Percentiles rank a stretch among this genome's conserved stretches.
phyloP scores from a whole-genome alignment of 2,113 vertebrate genomes.

The Callospermophilus lateralis region DNA sequence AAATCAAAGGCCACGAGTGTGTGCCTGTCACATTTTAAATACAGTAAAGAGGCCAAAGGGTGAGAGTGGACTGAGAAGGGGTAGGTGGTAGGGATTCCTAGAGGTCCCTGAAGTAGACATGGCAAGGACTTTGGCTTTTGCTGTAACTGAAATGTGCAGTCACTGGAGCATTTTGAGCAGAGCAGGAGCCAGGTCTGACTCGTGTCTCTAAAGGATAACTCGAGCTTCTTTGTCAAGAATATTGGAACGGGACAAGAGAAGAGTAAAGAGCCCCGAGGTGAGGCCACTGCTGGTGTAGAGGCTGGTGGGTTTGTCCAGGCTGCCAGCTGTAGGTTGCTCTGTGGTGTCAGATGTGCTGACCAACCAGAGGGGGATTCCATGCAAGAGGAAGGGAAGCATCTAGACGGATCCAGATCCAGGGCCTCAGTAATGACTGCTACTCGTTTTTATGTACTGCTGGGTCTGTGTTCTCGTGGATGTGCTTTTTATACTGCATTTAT shows the following conservation, averaged over 20 bases:
- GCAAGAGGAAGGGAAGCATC: background rate
- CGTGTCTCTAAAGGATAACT: background rate
- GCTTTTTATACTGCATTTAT: background rate
- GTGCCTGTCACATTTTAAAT: background rate
- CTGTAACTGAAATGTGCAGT: background rate
- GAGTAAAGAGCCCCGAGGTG: accelerated
- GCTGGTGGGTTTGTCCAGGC: background rate
- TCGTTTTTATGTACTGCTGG: background rate
- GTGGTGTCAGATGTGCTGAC: too few relatives aligned
- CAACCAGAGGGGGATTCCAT: background rate
- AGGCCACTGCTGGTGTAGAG: accelerated
- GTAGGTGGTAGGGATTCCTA: background rate
- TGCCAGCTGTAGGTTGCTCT: background rate
- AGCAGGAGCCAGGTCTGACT: background rate
- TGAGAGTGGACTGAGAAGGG: background rate
- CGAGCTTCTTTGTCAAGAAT: background rate
- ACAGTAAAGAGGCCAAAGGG: background rate
- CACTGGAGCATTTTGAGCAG: background rate
- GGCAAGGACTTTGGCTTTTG: background rate
- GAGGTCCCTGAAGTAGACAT: background rate
- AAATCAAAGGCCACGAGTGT: background rate
- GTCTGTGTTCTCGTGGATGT: background rate
- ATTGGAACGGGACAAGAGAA: background rate
- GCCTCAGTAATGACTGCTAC: background rate
- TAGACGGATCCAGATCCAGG: background rate